Base-by-base conservation (phyloP, 2,888 invertebrate species). In the Adelognathus sp. region DNA sequence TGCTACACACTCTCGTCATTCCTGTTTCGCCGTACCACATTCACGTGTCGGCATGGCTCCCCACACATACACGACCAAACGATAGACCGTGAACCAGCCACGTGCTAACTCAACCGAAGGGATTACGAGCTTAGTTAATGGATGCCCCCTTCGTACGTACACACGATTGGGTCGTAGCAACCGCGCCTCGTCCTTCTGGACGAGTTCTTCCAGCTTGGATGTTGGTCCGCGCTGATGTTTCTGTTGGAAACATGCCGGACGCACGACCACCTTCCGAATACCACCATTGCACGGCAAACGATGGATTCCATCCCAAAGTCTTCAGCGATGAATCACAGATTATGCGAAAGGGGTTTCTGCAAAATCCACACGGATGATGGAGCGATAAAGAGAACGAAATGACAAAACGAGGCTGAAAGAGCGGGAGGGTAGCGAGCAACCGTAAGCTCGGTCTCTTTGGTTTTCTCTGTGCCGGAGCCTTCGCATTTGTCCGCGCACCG, bases 71-170 rank as follows among this genome's bases (percentile, higher is more conserved):
- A 41, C 27, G 77, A 58, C 63, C 14, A 33, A 80, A 87, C 86
- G 86, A 83, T 86, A 83, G 86, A 86, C 86, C 84, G 82, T 78
- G 84, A 77, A 83, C 84, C 83, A 70, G 63, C 58, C 46, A 90
- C 90, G 89, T 90, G 90, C 89, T 89, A 89, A 90, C 90, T 89
- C 89, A 89, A 88, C 89, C 84, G 88, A 86, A 88, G 88, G 88
- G 90, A 90, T 90, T 90, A 90, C 86, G 83, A 87, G 90, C 87
- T 90, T 90, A 89, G 90, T 88, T 90, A 90, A 90, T 90, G 89
- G 90, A 90, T 87, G 89, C 87, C 85, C 80, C 85, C 81, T n/a
- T n/a, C n/a, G n/a, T n/a, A n/a, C 86, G 83, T 85, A 72, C 67
- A 75, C 58, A 88, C 82, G 81, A 82, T 82, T 82, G 72, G 69